Conservation (phyloP, 2,888 invertebrate genomes). For the Stenchaetothrips biformis region DNA sequence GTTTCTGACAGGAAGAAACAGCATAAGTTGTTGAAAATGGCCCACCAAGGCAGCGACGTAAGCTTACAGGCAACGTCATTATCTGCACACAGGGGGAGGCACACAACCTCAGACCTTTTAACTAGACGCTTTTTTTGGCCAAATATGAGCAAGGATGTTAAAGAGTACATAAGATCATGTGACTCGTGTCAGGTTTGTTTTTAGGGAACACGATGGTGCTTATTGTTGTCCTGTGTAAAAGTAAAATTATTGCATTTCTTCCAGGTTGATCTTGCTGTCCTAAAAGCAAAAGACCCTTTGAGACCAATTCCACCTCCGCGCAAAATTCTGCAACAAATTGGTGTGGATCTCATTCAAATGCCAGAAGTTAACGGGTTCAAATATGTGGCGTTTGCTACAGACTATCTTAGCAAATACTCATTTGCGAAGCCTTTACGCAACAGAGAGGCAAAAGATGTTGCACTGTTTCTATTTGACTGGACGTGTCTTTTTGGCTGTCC, state of each 20-base stretch:
- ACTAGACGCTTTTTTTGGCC: not conserved
- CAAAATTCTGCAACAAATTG: slow-evolving; percentile 28
- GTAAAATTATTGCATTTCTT: not conserved
- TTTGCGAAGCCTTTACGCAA: slow-evolving; percentile 26
- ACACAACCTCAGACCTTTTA: not conserved
- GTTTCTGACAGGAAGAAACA: not conserved
- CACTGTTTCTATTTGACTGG: slow-evolving; percentile 26
- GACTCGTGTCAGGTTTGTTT: not conserved
- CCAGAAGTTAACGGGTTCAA: slow-evolving; percentile 29
- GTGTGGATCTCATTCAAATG: slow-evolving; percentile 26
- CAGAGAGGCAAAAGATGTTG: slow-evolving; percentile 24
- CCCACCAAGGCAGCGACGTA: not conserved
- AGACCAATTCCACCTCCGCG: slow-evolving; percentile 26
- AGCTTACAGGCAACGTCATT: not conserved
- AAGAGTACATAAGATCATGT: not conserved
- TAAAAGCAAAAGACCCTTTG: not conserved
- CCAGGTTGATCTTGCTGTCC: not conserved
- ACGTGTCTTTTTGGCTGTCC: slow-evolving; percentile 30
- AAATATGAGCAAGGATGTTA: not conserved
- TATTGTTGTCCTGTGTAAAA: not conserved
- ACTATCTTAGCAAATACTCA: slow-evolving; percentile 29
- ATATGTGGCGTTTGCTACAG: slow-evolving; percentile 29
- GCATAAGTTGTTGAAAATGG: not conserved
- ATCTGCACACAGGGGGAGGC: not conserved
- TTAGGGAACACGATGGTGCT: no score